Evolutionary conservation across 2,797 vertebrate genomes (phyloP), one percentile per base, ranked within the genome.

Genomic region (Myioborus melanocephalus): DNA sequence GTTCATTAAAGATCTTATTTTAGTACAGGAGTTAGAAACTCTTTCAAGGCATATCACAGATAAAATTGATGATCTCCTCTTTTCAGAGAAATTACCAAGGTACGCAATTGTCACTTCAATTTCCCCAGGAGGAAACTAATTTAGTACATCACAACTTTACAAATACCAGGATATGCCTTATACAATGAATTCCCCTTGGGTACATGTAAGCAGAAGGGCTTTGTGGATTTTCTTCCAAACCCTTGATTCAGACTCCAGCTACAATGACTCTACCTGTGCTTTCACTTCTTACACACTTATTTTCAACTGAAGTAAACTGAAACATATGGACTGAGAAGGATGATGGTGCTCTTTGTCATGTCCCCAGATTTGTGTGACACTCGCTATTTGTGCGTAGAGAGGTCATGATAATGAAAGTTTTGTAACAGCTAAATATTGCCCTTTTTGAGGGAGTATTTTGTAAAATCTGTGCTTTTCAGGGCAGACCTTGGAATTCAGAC

Each of bases 341-440:
- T 60, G 22, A 43, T 7, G 26, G 20, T 32, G 9, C 2, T 72
- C 5, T 70, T 61, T 21, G 21, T 66, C 15, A 23, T 3, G 7
- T 52, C 46, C 18, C 14, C 27, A 32, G 6, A 5, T 39, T 10
- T 26, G 9, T 1, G 0, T 23, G 35, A 30, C 10, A 35, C 3
- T 13, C 22, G 18, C 8, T 52, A 9, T 32, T 59, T 34, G 3
- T 41, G 8, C 15, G 22, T 12, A 78, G 32, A 59, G 34, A 35
- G 9, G 3, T 73, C 39, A 23, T 28, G 5, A 2, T 3, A 7
- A 63, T 14, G 9, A 41, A 70, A 73, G 17, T 24, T 82, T 61
- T 55, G 8, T 21, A 89, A 60, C 3, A 6, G 8, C 6, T 61
- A 9, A 39, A 75, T 19, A 41, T 70, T 85, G 14, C 10, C 14